Conservation (phyloP, 2,113 vertebrate genomes). For the Sander lucioperca region DNA sequence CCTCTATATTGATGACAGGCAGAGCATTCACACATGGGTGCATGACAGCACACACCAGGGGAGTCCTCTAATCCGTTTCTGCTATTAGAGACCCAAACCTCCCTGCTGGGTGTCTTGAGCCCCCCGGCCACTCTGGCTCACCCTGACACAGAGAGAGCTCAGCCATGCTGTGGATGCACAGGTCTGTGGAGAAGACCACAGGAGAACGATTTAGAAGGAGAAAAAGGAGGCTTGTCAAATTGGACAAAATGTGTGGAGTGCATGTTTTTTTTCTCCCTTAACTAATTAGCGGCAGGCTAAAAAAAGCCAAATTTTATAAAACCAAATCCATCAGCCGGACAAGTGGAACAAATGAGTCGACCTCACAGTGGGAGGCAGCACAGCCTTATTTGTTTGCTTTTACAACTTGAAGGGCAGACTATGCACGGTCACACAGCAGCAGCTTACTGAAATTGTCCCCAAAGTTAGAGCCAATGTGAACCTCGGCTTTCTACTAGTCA, state of each 20-base stretch:
- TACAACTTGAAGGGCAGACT: conserved; percentile 82
- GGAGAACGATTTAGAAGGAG: conserved; percentile 70
- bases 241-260: conserved; percentile 59
- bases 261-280: conserved; percentile 61
- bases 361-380: conserved; percentile 72
- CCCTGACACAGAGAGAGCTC: conserved; percentile 77
- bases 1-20: conserved; percentile 82
- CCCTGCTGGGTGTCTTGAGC: conserved; percentile 80
- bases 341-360: conserved; percentile 84
- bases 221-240: conserved; percentile 64
- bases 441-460: conserved; percentile 60
- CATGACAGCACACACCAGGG: conserved; percentile 57
- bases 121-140: conserved; percentile 56
- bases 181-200: conserved; percentile 70
- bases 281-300: conserved; percentile 82
- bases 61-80: conserved; percentile 82
- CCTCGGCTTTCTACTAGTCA: not conserved
- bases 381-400: conserved; percentile 82
- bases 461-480: conserved; percentile 54
- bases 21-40: conserved; percentile 78
- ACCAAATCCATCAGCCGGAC: conserved; percentile 86
- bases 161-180: conserved; percentile 78
- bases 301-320: conserved; percentile 83
- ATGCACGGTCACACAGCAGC: conserved; percentile 60
- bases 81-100: conserved; percentile 79